A percentile compares a stretch with the other conserved stretches of the same genome.
phyloP scores from a whole-genome alignment of 1,140 invertebrate species.

The Pogonus chalceus region DNA sequence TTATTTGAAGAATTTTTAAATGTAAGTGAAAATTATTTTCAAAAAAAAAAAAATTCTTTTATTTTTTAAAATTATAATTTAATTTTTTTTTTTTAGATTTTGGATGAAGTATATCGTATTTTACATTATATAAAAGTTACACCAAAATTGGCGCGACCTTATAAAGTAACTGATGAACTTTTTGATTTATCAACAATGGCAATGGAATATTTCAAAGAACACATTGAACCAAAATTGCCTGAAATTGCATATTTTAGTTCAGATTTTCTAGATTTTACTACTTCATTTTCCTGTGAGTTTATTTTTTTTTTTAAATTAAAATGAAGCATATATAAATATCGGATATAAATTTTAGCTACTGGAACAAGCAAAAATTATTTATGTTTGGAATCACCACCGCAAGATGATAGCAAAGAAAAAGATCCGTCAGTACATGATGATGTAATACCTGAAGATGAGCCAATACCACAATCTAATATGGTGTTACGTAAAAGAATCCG shows the following conservation, averaged over 20 bases:
- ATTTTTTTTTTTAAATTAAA: slow-evolving; percentile 19
- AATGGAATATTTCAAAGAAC: slow-evolving; percentile 88
- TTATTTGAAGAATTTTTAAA: too few relatives aligned
- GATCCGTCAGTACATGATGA: slow-evolving; percentile 37
- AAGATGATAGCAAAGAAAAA: slow-evolving; percentile 33
- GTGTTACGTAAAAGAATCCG: slow-evolving; percentile 73
- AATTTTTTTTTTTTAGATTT: slow-evolving; percentile 37
- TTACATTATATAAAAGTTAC: slow-evolving; percentile 73
- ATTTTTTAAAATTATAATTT: neutral
- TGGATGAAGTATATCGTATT: slow-evolving; percentile 54
- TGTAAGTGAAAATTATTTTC: slow-evolving; percentile 12
- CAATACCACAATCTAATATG: slow-evolving; percentile 70
- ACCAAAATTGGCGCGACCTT: slow-evolving; percentile 67
- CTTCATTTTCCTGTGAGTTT: slow-evolving; percentile 52
- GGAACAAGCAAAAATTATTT: slow-evolving; percentile 53
- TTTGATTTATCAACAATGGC: slow-evolving; percentile 88
- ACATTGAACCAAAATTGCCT: slow-evolving; percentile 74
- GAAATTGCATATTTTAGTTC: slow-evolving; percentile 79
- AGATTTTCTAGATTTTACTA: slow-evolving; percentile 65
- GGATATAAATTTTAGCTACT: slow-evolving; percentile 36
- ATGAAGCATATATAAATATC: neutral
- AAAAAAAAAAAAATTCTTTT: neutral
- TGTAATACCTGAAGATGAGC: slow-evolving; percentile 44
- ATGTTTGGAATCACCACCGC: slow-evolving; percentile 48
- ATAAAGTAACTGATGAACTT: slow-evolving; percentile 83